phyloP scores from a whole-genome alignment of 1,140 invertebrate species.

The Micrasema minimum region DNA sequence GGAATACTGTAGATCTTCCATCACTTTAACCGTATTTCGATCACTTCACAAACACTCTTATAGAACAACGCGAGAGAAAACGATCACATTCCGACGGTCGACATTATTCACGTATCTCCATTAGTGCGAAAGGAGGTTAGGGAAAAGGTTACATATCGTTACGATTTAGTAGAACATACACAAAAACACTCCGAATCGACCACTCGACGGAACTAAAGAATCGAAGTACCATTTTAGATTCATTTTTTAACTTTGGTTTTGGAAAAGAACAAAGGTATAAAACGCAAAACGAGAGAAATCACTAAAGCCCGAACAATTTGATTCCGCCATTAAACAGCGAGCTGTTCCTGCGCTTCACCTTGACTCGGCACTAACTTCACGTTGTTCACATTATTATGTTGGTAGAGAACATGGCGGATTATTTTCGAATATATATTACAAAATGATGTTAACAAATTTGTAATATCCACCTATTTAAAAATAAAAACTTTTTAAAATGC shows the following conservation, averaged over 20 bases:
- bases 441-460: too few relatives aligned
- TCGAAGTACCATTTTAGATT: constrained; percentile 42
- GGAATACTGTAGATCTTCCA: constrained; percentile 64
- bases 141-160: constrained; percentile 72
- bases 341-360: constrained; percentile 59
- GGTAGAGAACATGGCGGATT: constrained; percentile 19
- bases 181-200: constrained; percentile 36
- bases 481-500: too few relatives aligned
- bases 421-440: too few relatives aligned
- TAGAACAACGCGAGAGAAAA: constrained; percentile 64
- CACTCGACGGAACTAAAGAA: constrained; percentile 37
- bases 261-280: constrained; percentile 27
- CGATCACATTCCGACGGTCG: constrained; percentile 70
- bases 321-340: constrained; percentile 65
- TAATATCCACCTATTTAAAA: too few relatives aligned
- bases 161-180: constrained; percentile 63
- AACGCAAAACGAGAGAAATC: constrained; percentile 55
- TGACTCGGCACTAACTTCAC: constrained; percentile 41
- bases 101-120: constrained; percentile 75
- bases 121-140: constrained; percentile 76
- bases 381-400: constrained; percentile 10
- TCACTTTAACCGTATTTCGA: constrained; percentile 66
- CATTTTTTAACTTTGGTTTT: constrained; percentile 25
- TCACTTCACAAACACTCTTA: constrained; percentile 67
- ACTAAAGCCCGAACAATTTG: constrained; percentile 67